Conservation (phyloP, 2,113 vertebrate genomes). For the Cyprinus carpio region DNA sequence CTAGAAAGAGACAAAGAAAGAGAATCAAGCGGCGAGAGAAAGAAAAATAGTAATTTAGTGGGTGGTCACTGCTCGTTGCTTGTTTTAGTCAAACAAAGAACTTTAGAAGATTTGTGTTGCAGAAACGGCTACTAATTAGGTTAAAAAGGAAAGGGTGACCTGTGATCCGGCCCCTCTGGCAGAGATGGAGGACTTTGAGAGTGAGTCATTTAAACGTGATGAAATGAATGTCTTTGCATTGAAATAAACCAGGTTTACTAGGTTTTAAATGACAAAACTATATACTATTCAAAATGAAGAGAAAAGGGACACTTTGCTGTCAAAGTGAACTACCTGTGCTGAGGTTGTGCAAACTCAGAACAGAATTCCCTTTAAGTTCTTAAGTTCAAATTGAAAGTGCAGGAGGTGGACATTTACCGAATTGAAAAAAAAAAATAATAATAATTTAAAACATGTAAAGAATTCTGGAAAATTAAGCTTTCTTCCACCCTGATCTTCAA, state of each 20-base stretch:
- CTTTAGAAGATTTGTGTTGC: background rate
- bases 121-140: constrained; percentile 63
- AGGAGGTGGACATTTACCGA: too few relatives aligned
- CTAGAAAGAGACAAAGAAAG: constrained; percentile 7
- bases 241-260: background rate
- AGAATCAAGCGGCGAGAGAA: background rate
- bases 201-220: background rate
- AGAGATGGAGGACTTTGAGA: constrained; percentile 14
- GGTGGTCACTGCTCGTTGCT: background rate
- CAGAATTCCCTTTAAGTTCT: background rate
- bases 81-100: constrained; percentile 25
- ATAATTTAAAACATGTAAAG: too few relatives aligned
- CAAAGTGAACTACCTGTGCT: background rate
- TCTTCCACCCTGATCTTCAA: too few relatives aligned
- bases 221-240: background rate
- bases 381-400: too few relatives aligned
- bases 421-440: too few relatives aligned
- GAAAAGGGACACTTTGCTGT: background rate
- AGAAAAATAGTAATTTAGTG: constrained; percentile 15
- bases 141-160: constrained; percentile 58
- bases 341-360: background rate
- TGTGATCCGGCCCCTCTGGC: constrained; percentile 50
- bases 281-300: background rate
- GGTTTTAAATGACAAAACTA: background rate
- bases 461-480: too few relatives aligned